These are phyloP conservation scores for Corticium candelabrum DNA, from an alignment of 37 sponge, comb jelly and placozoan genomes.

Conservation along the genomic window DNA sequence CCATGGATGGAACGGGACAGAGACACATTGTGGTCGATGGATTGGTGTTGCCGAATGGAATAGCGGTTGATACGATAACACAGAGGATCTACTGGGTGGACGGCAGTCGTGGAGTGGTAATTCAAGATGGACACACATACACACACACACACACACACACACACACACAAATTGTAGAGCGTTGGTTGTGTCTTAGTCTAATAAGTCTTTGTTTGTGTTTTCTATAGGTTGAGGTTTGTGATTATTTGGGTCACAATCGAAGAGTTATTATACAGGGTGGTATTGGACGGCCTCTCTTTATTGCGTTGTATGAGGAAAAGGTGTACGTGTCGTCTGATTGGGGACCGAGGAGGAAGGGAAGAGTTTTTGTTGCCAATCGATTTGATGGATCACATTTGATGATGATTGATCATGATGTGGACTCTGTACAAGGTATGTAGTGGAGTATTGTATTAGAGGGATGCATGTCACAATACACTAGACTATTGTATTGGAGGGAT, in stretches of 20 bases:
- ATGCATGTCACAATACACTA: too few species aligned
- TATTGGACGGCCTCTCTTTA: background rate
- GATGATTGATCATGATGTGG: too few species aligned
- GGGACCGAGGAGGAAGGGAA: background rate
- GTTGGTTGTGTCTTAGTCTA: too few species aligned
- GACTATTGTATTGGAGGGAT: too few species aligned
- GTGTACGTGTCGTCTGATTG: background rate
- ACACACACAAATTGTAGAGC: too few species aligned
- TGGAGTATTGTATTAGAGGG: too few species aligned
- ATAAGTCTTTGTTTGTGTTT: too few species aligned
- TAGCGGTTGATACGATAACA: background rate
- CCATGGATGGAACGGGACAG: background rate
- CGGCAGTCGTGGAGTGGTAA: background rate
- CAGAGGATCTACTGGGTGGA: background rate
- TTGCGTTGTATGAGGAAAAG: background rate
- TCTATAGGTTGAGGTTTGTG: too few species aligned
- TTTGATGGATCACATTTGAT: too few species aligned
- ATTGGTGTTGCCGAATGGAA: background rate
- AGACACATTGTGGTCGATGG: background rate
- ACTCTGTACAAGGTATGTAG: too few species aligned
- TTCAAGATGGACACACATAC: background rate
- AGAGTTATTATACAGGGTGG: background rate
- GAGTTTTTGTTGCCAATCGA: background rate
- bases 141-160: constrained; percentile 5
- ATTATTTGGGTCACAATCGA: background rate